phyloP scores from a whole-genome alignment of 1,140 invertebrate genomes.

The Drosophila nebulosa region DNA sequence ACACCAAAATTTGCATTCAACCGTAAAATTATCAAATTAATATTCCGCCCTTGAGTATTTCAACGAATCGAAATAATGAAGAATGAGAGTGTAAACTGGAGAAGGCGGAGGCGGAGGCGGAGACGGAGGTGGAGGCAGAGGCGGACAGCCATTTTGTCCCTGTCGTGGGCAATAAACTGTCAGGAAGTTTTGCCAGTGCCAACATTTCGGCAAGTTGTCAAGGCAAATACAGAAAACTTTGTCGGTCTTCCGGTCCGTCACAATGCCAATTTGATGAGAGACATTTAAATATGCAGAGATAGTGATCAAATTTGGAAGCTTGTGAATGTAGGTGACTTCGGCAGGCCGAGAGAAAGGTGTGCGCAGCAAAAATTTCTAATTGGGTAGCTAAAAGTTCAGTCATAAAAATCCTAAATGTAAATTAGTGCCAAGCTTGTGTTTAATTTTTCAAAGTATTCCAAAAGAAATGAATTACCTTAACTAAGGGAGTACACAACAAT shows the following conservation, averaged over 20 bases:
- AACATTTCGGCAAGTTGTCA: constrained; percentile 72
- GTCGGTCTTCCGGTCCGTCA: constrained; percentile 39
- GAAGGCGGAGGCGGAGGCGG: background rate
- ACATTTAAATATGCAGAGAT: constrained; percentile 47
- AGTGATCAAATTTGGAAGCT: constrained; percentile 1
- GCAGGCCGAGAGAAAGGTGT: background rate
- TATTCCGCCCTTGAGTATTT: constrained; percentile 52
- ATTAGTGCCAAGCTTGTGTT: constrained; percentile 34
- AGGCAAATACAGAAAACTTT: constrained; percentile 48
- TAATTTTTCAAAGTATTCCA: constrained; percentile 21
- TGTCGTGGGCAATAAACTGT: constrained; percentile 57
- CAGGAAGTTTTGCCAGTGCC: constrained; percentile 42
- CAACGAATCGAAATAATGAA: constrained; percentile 5
- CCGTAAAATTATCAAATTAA: constrained; percentile 77
- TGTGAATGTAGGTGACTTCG: background rate
- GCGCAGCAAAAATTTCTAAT: constrained; percentile 52
- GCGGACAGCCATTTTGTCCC: background rate
- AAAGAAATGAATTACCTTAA: background rate
- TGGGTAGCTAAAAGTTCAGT: constrained; percentile 47
- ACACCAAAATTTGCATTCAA: constrained; percentile 73
- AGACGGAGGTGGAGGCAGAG: background rate
- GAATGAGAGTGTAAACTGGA: background rate
- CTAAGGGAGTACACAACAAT: no score
- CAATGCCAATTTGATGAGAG: constrained; percentile 66
- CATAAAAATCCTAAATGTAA: constrained; percentile 37